Evolutionary conservation across 2,113 vertebrate genomes (phyloP).

Genomic region (Elephas maximus): DNA sequence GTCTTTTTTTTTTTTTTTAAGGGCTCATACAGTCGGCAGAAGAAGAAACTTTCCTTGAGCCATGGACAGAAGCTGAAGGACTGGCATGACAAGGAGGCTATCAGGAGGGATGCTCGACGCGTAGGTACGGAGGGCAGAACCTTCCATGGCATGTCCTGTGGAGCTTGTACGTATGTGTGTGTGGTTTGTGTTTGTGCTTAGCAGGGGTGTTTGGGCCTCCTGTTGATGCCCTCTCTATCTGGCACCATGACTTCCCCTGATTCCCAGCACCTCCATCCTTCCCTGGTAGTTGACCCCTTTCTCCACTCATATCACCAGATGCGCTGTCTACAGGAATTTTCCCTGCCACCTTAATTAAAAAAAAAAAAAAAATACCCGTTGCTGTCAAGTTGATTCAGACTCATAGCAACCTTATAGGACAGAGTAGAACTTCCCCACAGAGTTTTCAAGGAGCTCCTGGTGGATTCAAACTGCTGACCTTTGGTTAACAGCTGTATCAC

Average conservation of each 20-base stretch:
- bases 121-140: constrained; percentile 88
- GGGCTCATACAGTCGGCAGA: constrained; percentile 87
- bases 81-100: constrained; percentile 95
- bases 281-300: not conserved
- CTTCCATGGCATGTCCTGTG: accelerated
- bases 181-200: not conserved
- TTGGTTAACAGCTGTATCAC: too few species aligned
- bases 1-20: constrained; percentile 79
- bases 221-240: not conserved
- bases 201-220: not conserved
- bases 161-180: accelerated
- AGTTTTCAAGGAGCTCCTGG: too few species aligned
- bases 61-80: constrained; percentile 92
- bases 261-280: not conserved
- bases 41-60: constrained; percentile 86
- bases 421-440: too few species aligned
- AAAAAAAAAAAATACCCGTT: too few species aligned
- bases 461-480: too few species aligned
- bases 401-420: too few species aligned
- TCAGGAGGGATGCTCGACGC: constrained; percentile 92
- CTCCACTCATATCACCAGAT: not conserved
- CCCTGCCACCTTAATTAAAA: not conserved
- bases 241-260: not conserved
- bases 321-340: not conserved
- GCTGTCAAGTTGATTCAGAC: too few species aligned